Evolutionary conservation across 2,888 invertebrate genomes (phyloP).

Genomic region (Creontiades dilutus): DNA sequence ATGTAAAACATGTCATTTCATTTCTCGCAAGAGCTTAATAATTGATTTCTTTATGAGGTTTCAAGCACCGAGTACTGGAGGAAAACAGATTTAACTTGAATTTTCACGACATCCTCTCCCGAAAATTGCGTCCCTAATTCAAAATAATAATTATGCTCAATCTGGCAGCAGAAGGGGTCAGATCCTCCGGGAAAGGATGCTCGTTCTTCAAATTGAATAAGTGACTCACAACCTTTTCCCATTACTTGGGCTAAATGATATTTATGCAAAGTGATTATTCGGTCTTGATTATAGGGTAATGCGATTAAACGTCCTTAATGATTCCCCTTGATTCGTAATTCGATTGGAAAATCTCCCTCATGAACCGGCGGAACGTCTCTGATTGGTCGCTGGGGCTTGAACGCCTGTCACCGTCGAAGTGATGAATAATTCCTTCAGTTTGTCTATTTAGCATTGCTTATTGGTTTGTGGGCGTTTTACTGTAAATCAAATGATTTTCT

Average conservation of each 20-base stretch:
- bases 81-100: slow-evolving; percentile 21
- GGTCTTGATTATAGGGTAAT: slow-evolving; percentile 58
- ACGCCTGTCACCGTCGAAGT: no score
- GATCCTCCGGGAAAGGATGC: neutral
- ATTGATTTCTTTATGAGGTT: neutral
- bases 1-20: neutral
- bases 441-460: no score
- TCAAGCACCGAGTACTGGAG: neutral
- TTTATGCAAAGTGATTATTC: slow-evolving; percentile 66
- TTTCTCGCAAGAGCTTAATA: neutral
- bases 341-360: slow-evolving; percentile 24
- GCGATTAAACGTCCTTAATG: slow-evolving; percentile 60
- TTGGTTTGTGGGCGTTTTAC: no score
- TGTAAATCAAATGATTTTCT: no score
- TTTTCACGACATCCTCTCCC: slow-evolving; percentile 58
- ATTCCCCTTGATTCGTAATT: slow-evolving; percentile 60
- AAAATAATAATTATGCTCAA: slow-evolving; percentile 60
- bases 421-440: no score
- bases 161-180: slow-evolving; percentile 36
- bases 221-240: slow-evolving; percentile 67
- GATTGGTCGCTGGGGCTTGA: neutral
- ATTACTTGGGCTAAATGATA: slow-evolving; percentile 64
- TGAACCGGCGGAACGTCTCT: neutral
- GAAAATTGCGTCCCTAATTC: slow-evolving; percentile 55
- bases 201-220: slow-evolving; percentile 62